Base-by-base conservation (phyloP, 2,888 invertebrate genomes). In the Papilio protenor region DNA sequence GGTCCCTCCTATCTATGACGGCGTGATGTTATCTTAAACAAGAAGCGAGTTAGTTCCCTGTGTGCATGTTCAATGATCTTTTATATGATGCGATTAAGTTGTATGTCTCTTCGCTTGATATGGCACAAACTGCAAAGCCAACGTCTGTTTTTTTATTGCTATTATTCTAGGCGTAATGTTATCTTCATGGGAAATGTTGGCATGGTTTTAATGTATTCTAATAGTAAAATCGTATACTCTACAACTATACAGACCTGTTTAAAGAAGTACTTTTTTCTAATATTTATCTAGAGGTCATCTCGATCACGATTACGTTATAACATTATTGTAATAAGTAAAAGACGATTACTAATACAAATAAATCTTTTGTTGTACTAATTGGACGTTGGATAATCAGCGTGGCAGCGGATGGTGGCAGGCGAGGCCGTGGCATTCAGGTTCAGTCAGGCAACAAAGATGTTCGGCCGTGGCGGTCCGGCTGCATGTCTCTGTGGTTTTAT, bases 61-160 rank as follows among this genome's bases (percentile, higher is more conserved):
- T 70, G 78, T 77, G 77, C 79, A 75, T 52, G 21, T 61, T 45
- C 77, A 70, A 78, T 78, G 59, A 79, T 77, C 86, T 89, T 89
- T 89, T 88, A 88, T 87, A 84, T 83, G 83, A 79, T 73, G 84
- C 82, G 86, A 89, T 90, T 85, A 89, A 90, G 90, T 87, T 89
- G 89, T 91, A 89, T 85, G 82, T 84, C 82, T 83, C 47, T 12
- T 14, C 11, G 49, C 21, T 27, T 21, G 23, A 71, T 21, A 47
- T 21, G 21, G 49, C 23, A 6, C 27, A 23, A 21, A 18, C n/a
- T 69, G 21, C 47, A 47, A 16, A 4, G 23, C 33, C 33, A 61
- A 61, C 61, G 27, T 33, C 64, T 64, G 64, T 45, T 70, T 47
- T 70, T 47, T 70, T 40, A 45, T 70, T 70, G 21, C 11, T 1